phyloP scores from a whole-genome alignment of 2,888 invertebrate species.

The Allophyes oxyacanthae region DNA sequence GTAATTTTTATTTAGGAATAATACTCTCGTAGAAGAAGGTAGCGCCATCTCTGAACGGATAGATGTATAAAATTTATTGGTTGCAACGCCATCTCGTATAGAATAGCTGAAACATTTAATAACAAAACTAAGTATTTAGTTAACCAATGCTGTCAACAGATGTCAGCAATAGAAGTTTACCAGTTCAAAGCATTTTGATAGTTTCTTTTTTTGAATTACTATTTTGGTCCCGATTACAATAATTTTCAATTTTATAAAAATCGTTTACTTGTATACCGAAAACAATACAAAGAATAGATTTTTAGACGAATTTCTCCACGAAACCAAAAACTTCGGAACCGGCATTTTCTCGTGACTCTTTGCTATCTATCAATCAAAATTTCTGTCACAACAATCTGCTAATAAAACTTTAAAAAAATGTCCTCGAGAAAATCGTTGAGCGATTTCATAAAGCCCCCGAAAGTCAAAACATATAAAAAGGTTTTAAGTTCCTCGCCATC shows the following conservation, averaged over 20 bases:
- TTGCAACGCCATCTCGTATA: constrained; percentile 8
- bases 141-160: constrained; percentile 1
- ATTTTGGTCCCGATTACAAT: too few species aligned
- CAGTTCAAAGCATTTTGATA: too few species aligned
- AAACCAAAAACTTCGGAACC: constrained; percentile 21
- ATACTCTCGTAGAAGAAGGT: too few species aligned
- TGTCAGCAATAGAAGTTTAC: background rate
- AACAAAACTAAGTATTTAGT: too few species aligned
- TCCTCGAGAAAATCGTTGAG: background rate
- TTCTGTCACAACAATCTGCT: constrained; percentile 1
- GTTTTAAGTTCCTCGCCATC: background rate
- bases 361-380: constrained; percentile 7
- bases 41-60: constrained; percentile 6
- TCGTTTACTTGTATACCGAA: too few species aligned
- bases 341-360: background rate
- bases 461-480: background rate
- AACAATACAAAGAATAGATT: too few species aligned
- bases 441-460: background rate
- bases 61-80: background rate
- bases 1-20: background rate
- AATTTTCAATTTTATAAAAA: too few species aligned
- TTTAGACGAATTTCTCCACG: constrained; percentile 4
- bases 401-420: background rate
- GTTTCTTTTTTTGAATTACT: too few species aligned
- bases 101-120: background rate